phyloP scores from a whole-genome alignment of 2,113 vertebrate species.

The Vulpes lagopus region DNA sequence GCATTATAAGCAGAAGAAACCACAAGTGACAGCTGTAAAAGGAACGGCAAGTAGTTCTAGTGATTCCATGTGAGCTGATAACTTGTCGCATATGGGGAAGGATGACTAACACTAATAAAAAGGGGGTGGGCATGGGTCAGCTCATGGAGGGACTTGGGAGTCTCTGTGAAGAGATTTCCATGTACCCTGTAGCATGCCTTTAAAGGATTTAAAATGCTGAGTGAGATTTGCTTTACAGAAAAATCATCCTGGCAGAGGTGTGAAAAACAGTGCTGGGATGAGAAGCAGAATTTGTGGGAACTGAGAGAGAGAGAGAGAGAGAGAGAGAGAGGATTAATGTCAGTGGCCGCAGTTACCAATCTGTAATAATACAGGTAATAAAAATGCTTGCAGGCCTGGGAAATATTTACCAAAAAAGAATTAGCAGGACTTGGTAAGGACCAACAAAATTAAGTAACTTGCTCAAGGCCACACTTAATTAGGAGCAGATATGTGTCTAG shows the following conservation, averaged over 20 bases:
- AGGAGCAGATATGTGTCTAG: background rate
- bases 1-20: background rate
- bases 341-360: background rate
- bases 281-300: background rate
- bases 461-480: background rate
- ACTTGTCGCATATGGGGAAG: background rate
- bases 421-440: background rate
- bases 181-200: background rate
- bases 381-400: background rate
- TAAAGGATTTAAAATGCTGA: background rate
- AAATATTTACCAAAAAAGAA: background rate
- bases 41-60: background rate
- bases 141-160: background rate
- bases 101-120: background rate
- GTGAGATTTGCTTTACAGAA: background rate
- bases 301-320: background rate
- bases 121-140: background rate
- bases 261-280: background rate
- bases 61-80: background rate
- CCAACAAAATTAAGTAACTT: constrained; percentile 44
- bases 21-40: background rate
- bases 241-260: background rate
- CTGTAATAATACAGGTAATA: background rate
- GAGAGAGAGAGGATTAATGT: background rate
- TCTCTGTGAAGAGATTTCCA: background rate